These are phyloP conservation scores for Catamblyrhynchus diadema DNA, from an alignment of 2,797 vertebrate genomes.

Conservation along the genomic window DNA sequence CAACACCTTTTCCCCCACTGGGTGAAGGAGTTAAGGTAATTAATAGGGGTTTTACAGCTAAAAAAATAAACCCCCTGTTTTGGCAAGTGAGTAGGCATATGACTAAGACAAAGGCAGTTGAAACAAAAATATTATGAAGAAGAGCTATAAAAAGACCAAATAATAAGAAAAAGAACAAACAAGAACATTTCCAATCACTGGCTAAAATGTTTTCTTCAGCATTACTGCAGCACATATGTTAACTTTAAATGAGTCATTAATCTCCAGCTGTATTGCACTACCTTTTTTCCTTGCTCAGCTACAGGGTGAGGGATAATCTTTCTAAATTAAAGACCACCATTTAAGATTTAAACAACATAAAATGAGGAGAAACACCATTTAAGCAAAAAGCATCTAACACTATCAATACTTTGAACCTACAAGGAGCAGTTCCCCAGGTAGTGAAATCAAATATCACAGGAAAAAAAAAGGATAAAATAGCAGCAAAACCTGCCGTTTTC, in stretches of 20 bases:
- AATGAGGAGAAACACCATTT: not conserved
- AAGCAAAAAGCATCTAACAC: not conserved
- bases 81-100: not conserved
- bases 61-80: not conserved
- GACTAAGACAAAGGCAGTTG: not conserved
- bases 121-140: not conserved
- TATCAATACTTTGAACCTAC: not conserved
- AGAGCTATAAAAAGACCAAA: not conserved
- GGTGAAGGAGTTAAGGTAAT: not conserved
- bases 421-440: not conserved
- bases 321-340: not conserved
- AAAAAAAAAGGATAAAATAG: not conserved
- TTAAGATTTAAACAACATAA: not conserved
- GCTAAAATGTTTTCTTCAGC: not conserved
- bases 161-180: not conserved
- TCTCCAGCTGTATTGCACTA: not conserved
- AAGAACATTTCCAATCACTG: not conserved
- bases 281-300: not conserved
- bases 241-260: not conserved
- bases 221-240: not conserved
- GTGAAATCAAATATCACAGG: not conserved
- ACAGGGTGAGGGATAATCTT: not conserved
- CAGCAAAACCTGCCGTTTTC: not conserved
- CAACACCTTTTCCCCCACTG: accelerated
- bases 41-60: not conserved